These are phyloP conservation scores for Hyperoodon ampullatus DNA, from an alignment of 2,113 vertebrate species.

Conservation along the genomic window DNA sequence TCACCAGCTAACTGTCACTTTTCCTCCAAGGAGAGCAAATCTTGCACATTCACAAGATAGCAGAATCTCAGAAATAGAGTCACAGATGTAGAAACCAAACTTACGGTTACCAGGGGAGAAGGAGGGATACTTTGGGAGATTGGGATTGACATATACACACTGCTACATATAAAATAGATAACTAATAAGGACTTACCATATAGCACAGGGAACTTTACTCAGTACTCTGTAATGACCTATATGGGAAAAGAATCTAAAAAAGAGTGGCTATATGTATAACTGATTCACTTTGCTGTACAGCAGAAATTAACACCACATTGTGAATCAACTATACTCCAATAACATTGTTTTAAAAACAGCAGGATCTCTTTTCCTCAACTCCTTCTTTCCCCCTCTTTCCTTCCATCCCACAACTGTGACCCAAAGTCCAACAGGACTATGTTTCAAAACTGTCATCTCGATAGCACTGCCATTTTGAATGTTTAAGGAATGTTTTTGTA, in stretches of 20 bases:
- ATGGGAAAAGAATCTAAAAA: not conserved
- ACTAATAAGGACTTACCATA: not conserved
- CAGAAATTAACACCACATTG: not conserved
- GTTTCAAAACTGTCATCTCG: not conserved
- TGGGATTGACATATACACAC: not conserved
- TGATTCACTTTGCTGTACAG: not conserved
- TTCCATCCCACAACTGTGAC: not conserved
- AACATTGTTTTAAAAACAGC: not conserved
- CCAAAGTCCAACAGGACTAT: not conserved
- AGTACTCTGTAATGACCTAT: not conserved
- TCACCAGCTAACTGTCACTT: not conserved
- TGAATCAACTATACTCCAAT: not conserved
- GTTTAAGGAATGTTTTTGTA: not conserved
- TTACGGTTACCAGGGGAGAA: not conserved
- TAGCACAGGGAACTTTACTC: not conserved
- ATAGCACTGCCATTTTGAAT: not conserved
- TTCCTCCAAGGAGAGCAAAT: constrained; percentile 8
- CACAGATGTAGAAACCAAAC: not conserved
- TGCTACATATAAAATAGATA: not conserved
- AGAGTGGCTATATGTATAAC: not conserved
- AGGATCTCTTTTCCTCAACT: not conserved
- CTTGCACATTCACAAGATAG: not conserved
- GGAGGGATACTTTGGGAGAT: not conserved
- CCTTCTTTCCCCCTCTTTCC: not conserved
- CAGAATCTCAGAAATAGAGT: not conserved